These are phyloP conservation scores for Whitmania pigra DNA, from an alignment of 1,140 invertebrate genomes.

Conservation along the genomic window DNA sequence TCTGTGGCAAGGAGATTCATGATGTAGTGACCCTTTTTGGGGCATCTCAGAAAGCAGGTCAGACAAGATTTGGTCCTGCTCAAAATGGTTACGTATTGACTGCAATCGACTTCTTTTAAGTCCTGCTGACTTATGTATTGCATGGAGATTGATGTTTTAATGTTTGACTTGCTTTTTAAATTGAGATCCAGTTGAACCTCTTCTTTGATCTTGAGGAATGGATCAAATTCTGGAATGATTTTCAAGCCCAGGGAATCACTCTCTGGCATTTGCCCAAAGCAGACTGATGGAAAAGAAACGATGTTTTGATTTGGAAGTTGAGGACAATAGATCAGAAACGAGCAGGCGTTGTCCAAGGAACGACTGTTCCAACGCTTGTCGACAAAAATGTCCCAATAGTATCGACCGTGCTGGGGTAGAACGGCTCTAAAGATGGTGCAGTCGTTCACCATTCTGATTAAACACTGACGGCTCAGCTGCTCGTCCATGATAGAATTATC, in stretches of 20 bases:
- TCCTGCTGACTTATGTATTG: slow-evolving; percentile 36
- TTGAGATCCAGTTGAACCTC: slow-evolving; percentile 34
- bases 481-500: slow-evolving; percentile 28
- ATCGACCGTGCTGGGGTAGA: slow-evolving; percentile 34
- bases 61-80: slow-evolving; percentile 32
- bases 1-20: slow-evolving; percentile 37
- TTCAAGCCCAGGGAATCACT: slow-evolving; percentile 33
- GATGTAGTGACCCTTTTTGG: slow-evolving; percentile 38
- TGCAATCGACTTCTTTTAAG: slow-evolving; percentile 34
- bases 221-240: slow-evolving; percentile 33
- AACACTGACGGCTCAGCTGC: slow-evolving; percentile 32
- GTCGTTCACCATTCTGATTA: slow-evolving; percentile 33
- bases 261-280: slow-evolving; percentile 37
- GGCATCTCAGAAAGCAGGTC: slow-evolving; percentile 36
- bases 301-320: slow-evolving; percentile 28
- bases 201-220: slow-evolving; percentile 34
- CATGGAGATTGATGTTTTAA: slow-evolving; percentile 33
- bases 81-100: slow-evolving; percentile 36
- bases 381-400: slow-evolving; percentile 37
- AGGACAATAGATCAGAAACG: slow-evolving; percentile 33
- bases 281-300: slow-evolving; percentile 35
- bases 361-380: slow-evolving; percentile 37
- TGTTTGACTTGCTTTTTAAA: slow-evolving; percentile 30
- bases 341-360: slow-evolving; percentile 37
- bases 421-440: slow-evolving; percentile 32